Conservation (phyloP, 2,797 vertebrate species). For the Aldrovandia affinis region DNA sequence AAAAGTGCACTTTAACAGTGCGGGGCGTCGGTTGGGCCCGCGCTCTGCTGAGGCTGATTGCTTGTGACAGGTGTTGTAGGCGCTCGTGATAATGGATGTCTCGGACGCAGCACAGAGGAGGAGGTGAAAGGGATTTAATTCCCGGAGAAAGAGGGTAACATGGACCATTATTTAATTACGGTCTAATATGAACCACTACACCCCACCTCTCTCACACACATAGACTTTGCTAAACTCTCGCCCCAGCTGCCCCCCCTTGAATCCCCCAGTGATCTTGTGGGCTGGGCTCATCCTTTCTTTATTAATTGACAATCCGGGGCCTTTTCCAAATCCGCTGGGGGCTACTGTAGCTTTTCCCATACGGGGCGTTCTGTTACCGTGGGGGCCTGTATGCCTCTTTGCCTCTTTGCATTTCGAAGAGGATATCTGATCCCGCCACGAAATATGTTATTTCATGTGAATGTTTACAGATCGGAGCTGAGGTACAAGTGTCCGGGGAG, state of each 20-base stretch:
- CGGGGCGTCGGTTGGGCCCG: slow-evolving; percentile 74
- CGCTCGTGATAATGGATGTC: slow-evolving; percentile 83
- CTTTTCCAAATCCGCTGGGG: slow-evolving; percentile 70
- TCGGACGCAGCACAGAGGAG: slow-evolving; percentile 71
- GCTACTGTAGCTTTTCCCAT: slow-evolving; percentile 62
- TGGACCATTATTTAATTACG: slow-evolving; percentile 94
- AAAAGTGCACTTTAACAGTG: slow-evolving; percentile 72
- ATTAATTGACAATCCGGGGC: slow-evolving; percentile 75
- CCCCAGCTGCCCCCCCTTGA: slow-evolving; percentile 54
- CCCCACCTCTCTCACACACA: slow-evolving; percentile 44
- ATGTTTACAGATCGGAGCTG: not conserved
- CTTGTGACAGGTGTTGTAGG: slow-evolving; percentile 91
- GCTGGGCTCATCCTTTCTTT: slow-evolving; percentile 71
- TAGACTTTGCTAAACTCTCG: slow-evolving; percentile 40
- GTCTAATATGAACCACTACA: slow-evolving; percentile 78
- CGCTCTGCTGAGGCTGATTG: slow-evolving; percentile 80
- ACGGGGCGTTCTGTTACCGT: slow-evolving; percentile 35
- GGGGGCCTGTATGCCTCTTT: slow-evolving; percentile 28
- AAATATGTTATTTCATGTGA: slow-evolving; percentile 14
- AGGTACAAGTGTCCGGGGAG: not conserved
- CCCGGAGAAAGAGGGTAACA: slow-evolving; percentile 81
- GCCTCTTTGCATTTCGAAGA: slow-evolving; percentile 18
- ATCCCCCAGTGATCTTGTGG: slow-evolving; percentile 66
- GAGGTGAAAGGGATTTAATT: slow-evolving; percentile 83
- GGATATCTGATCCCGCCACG: slow-evolving; percentile 19